phyloP scores from a whole-genome alignment of 2,888 invertebrate species.

The Ischnura elegans region DNA sequence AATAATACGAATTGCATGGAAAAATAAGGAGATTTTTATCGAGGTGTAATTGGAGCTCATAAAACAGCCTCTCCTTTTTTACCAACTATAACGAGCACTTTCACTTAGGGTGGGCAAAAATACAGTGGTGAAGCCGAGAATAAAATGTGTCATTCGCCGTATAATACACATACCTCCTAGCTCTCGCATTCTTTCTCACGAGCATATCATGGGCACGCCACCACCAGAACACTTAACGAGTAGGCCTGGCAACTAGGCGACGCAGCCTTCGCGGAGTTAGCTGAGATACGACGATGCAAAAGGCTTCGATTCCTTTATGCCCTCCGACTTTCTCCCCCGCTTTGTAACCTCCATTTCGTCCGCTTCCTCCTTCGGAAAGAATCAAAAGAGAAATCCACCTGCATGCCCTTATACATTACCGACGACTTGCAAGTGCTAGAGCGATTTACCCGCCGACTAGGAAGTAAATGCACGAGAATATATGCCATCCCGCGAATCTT shows the following conservation, averaged over 20 bases:
- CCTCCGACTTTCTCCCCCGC: neutral
- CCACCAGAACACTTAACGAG: neutral
- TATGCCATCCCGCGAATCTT: neutral
- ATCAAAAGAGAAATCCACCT: constrained; percentile 21
- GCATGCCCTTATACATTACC: neutral
- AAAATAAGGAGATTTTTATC: too few species aligned
- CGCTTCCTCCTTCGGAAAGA: constrained; percentile 19
- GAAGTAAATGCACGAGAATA: neutral
- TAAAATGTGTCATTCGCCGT: neutral
- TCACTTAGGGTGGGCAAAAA: neutral
- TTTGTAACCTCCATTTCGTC: neutral
- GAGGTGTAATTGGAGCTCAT: neutral
- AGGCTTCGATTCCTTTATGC: constrained; percentile 8
- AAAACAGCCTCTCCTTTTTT: neutral
- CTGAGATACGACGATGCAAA: neutral
- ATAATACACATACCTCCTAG: neutral
- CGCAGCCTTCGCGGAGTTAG: neutral
- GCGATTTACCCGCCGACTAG: neutral
- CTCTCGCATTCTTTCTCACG: constrained; percentile 21
- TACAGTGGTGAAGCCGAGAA: neutral
- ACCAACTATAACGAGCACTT: neutral
- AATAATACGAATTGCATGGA: too few species aligned
- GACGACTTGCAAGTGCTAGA: neutral
- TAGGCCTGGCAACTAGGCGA: neutral
- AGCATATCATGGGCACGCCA: neutral